Conservation (phyloP, 2,888 invertebrate genomes). For the Sphinx pinastri region DNA sequence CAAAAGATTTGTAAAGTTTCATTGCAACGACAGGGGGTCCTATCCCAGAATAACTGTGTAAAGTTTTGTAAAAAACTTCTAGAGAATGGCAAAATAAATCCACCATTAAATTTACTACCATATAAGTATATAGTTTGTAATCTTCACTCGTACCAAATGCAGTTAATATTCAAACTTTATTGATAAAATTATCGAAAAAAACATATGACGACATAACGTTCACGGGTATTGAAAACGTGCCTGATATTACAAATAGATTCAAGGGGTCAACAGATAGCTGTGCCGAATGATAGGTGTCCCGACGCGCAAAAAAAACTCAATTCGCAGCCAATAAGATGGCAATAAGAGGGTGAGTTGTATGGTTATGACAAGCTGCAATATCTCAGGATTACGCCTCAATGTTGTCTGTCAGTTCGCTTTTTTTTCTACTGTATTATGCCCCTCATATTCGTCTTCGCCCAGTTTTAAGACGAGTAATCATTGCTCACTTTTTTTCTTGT, state of each 20-base stretch:
- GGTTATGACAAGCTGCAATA: conserved; percentile 72
- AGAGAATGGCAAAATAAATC: not conserved
- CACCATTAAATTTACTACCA: not conserved
- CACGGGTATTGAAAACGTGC: conserved; percentile 45
- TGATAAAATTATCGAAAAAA: conserved; percentile 11
- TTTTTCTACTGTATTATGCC: conserved; percentile 58
- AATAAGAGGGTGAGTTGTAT: conserved; percentile 57
- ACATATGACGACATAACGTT: conserved; percentile 12
- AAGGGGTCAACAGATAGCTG: conserved; percentile 41
- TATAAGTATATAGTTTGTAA: not conserved
- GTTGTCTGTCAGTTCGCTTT: conserved; percentile 68
- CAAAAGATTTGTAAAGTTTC: conserved; percentile 42
- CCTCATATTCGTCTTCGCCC: conserved; percentile 60
- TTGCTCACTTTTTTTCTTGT: not conserved
- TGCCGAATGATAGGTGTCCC: conserved; percentile 39
- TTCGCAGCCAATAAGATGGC: conserved; percentile 57
- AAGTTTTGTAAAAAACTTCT: not conserved
- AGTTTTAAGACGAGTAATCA: not conserved
- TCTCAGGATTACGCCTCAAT: conserved; percentile 76
- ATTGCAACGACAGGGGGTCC: conserved; percentile 42
- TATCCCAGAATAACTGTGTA: no score
- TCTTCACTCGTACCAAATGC: not conserved
- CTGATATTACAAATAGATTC: conserved; percentile 43
- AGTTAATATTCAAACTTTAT: not conserved
- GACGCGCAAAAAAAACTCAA: conserved; percentile 47